Evolutionary conservation across 2,113 vertebrate genomes (phyloP).

Genomic region (Tringa solitaria): DNA sequence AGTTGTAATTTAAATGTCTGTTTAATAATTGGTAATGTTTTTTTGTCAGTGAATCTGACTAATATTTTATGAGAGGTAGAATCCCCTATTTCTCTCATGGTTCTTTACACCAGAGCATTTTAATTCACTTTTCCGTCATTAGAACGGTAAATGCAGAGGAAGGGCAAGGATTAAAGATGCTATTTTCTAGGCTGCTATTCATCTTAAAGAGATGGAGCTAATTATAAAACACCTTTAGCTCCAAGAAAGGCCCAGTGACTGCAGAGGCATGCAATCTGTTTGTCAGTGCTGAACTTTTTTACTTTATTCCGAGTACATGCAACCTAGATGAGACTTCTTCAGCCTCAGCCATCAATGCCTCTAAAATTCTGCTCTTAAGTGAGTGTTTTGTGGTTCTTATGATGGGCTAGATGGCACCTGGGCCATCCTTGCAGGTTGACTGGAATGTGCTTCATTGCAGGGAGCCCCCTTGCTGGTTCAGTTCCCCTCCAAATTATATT

Average conservation of each 20-base stretch:
- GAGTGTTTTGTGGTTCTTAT: not conserved
- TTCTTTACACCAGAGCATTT: not conserved
- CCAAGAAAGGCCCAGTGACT: not conserved
- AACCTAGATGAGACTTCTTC: not conserved
- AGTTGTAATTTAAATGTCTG: not conserved
- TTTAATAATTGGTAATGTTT: not conserved
- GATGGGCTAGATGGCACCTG: not conserved
- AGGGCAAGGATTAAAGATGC: not conserved
- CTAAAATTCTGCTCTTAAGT: not conserved
- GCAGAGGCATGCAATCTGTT: not conserved
- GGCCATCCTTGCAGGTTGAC: not conserved
- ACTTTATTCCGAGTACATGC: not conserved
- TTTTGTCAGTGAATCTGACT: not conserved
- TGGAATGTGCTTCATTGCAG: accelerated
- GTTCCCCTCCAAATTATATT: not conserved
- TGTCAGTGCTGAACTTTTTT: not conserved
- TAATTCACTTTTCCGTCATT: not conserved
- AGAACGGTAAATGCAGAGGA: not conserved
- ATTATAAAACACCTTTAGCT: not conserved
- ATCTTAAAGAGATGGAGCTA: not conserved
- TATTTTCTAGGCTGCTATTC: not conserved
- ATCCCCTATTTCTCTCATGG: not conserved
- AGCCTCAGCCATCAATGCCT: not conserved
- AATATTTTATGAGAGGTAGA: not conserved
- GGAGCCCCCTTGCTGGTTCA: not conserved